Conservation (phyloP, 2,797 vertebrate species). For the Coregonus suidteri region DNA sequence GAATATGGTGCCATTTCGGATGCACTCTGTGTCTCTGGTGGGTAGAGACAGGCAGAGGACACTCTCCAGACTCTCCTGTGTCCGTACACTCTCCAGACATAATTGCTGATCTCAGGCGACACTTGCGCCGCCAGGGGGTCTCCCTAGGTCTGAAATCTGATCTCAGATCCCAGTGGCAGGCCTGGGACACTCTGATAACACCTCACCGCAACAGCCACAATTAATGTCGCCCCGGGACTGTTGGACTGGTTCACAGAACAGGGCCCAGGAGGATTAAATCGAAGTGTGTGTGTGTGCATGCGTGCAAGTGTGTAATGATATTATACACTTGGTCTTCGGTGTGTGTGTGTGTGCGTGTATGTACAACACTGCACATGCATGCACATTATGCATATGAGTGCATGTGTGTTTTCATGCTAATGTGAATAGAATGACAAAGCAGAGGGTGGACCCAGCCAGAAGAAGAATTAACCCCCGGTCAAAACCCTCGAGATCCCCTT, state of each 20-base stretch:
- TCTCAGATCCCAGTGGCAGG: slow-evolving; percentile 59
- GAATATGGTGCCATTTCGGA: too few relatives aligned
- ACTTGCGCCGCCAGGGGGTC: slow-evolving; percentile 52
- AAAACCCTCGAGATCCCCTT: background rate
- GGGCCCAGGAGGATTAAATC: background rate
- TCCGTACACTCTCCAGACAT: background rate
- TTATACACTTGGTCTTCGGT: background rate
- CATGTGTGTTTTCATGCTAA: background rate
- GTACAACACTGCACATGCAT: background rate
- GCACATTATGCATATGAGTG: slow-evolving; percentile 16
- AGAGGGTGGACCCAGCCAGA: background rate
- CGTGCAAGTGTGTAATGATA: background rate
- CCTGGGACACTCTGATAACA: slow-evolving; percentile 70
- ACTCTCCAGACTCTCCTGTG: background rate
- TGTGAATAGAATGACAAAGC: background rate
- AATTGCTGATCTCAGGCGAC: slow-evolving; percentile 16
- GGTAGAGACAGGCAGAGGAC: background rate
- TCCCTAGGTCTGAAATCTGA: slow-evolving; percentile 47
- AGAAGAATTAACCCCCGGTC: background rate
- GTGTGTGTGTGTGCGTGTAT: slow-evolving; percentile 3
- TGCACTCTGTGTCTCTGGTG: background rate
- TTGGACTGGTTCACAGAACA: background rate
- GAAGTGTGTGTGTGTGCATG: background rate
- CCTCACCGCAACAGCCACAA: slow-evolving; percentile 49
- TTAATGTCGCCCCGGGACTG: slow-evolving; percentile 62